Evolutionary conservation across 2,797 vertebrate genomes (phyloP), one percentile per base, ranked within the genome.

Genomic region (Gobionotothen gibberifrons): DNA sequence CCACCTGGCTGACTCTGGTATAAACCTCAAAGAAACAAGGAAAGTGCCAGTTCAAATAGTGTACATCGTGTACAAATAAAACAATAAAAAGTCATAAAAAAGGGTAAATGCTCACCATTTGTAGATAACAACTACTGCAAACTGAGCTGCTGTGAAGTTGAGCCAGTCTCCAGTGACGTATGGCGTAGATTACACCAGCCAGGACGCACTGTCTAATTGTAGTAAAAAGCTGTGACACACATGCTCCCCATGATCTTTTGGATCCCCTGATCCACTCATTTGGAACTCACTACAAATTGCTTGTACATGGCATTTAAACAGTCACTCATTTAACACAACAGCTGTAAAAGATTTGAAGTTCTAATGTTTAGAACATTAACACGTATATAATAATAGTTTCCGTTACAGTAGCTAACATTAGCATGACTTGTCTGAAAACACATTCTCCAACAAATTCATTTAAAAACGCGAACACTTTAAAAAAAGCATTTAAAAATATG

Each of bases 1-100:
- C 97, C 96, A 98, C 16, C 95, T 88, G 19, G 95, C 94, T 0
- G 96, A 97, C 75, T 97, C 96, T 5, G 95, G 96, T 39, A 97
- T 84, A 44, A 92, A 85, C 94, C 97, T 97, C 73, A 32, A 12
- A 63, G 59, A 49, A 76, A 73, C 16, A 40, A 12, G 14, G 8
- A 47, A 44, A 26, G 0, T 26, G 22, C 22, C 22, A 26, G 22
- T 0, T 26, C 21, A 26, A 26, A 46, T 22, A 26, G 3, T 26
- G 22, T 26, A 26, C 22, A 22, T 22, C 22, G 22, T 26, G 3
- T 26, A 26, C 22, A 26, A 26, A 26, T 26, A 26, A 26, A 26
- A 26, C 22, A 26, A 26, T 26, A 26, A 26, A 26, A 26, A 26
- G 22, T 26, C 0, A 21, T 22, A 57, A 61, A 26, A 14, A 22